phyloP scores from a whole-genome alignment of 2,888 invertebrate species.

The Chymomyza procnemis region DNA sequence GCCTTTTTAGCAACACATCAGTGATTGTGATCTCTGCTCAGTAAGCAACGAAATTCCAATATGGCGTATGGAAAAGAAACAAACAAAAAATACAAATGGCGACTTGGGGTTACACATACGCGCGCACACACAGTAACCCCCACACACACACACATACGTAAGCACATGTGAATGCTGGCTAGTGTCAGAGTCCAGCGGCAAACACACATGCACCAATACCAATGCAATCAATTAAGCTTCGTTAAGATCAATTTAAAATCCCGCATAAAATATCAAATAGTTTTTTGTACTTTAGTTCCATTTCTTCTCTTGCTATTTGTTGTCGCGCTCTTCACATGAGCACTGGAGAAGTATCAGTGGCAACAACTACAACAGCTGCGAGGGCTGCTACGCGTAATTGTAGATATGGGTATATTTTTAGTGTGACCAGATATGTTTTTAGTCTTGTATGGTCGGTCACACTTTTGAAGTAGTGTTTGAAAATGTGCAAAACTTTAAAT shows the following conservation, averaged over 20 bases:
- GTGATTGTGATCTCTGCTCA: conserved; percentile 60
- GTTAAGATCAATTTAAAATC: conserved; percentile 80
- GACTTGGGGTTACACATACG: conserved; percentile 18
- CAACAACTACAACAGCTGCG: conserved; percentile 32
- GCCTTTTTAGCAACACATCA: conserved; percentile 12
- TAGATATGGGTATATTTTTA: not conserved
- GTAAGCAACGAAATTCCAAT: conserved; percentile 62
- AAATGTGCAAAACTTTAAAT: too few relatives aligned
- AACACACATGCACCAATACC: conserved; percentile 68
- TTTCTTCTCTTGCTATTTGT: conserved; percentile 59
- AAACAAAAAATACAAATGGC: conserved; percentile 34
- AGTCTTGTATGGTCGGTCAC: too few relatives aligned
- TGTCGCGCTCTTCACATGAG: conserved; percentile 24
- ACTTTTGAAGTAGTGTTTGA: too few relatives aligned
- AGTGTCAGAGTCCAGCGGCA: conserved; percentile 58
- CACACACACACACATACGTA: conserved; percentile 9
- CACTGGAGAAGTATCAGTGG: not conserved
- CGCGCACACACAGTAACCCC: conserved; percentile 11
- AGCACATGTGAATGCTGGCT: conserved; percentile 14
- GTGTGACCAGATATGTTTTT: too few relatives aligned
- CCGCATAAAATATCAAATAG: conserved; percentile 78
- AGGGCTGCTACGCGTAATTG: conserved; percentile 5
- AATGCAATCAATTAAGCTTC: conserved; percentile 78
- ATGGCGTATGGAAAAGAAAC: conserved; percentile 55
- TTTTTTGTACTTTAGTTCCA: conserved; percentile 71